Evolutionary conservation across 2,797 vertebrate genomes (phyloP).

Genomic region (Gallinago stenura): DNA sequence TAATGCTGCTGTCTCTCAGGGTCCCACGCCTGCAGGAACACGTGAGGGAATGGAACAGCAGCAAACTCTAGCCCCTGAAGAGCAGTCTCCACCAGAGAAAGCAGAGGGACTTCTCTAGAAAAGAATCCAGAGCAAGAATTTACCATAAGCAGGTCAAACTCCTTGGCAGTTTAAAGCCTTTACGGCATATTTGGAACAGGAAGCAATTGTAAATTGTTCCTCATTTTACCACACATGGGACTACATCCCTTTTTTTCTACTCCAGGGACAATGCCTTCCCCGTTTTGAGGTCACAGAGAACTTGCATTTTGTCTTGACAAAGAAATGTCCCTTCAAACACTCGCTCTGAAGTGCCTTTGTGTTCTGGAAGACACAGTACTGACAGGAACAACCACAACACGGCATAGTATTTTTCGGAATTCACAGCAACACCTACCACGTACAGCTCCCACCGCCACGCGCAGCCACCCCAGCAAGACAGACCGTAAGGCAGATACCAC

Average conservation of each 20-base stretch:
- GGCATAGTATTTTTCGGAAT: background rate
- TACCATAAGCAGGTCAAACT: background rate
- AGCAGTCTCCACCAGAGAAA: background rate
- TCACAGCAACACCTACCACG: constrained; percentile 30
- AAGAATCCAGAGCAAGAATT: background rate
- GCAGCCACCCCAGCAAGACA: constrained; percentile 10
- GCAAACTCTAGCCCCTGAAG: background rate
- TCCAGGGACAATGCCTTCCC: background rate
- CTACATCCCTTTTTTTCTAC: background rate
- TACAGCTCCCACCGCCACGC: background rate
- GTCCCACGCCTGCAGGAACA: background rate
- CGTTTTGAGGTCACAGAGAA: background rate
- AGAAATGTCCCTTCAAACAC: background rate
- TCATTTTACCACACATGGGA: background rate
- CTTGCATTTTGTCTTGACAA: background rate
- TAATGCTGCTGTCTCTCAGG: fast-evolving
- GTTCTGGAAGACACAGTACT: background rate
- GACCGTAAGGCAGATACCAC: background rate
- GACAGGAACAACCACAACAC: background rate
- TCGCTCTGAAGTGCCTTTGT: background rate
- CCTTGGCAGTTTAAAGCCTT: background rate
- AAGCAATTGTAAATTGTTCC: background rate
- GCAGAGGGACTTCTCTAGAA: background rate
- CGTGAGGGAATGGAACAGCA: background rate
- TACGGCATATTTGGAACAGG: background rate